These are phyloP conservation scores for Sternarchorhynchus goeldii DNA, from an alignment of 2,797 vertebrate species.

Conservation along the genomic window DNA sequence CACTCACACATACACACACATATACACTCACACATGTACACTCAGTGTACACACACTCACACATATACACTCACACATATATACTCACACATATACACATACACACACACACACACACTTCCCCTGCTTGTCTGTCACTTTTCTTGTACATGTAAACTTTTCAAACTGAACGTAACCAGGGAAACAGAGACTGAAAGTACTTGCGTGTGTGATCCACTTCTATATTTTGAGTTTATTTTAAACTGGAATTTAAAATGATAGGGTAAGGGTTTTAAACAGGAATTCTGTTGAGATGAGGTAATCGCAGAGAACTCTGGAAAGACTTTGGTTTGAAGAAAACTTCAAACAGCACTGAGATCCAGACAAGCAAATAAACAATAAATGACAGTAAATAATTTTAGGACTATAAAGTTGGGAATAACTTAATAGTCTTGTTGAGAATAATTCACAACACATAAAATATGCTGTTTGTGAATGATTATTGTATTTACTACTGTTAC, in stretches of 20 bases:
- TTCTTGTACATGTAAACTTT: conserved; percentile 17
- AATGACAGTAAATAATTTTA: conserved; percentile 69
- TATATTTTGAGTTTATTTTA: background rate
- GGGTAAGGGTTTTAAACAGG: background rate
- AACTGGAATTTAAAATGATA: background rate
- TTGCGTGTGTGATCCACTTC: background rate
- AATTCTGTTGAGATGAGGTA: conserved; percentile 27
- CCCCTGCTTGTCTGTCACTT: conserved; percentile 19
- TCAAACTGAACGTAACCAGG: conserved; percentile 10
- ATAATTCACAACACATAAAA: conserved; percentile 64
- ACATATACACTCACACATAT: background rate
- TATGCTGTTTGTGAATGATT: conserved; percentile 63
- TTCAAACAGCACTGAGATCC: conserved; percentile 38
- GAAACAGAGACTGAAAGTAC: background rate
- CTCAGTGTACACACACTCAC: background rate
- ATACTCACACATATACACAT: background rate
- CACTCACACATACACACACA: background rate
- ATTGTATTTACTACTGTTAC: conserved; percentile 68
- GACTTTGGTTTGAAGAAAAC: conserved; percentile 61
- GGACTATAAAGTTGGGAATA: conserved; percentile 56
- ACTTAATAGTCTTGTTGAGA: conserved; percentile 66
- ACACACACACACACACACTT: background rate
- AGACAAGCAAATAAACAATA: conserved; percentile 52
- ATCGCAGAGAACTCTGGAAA: conserved; percentile 27
- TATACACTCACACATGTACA: background rate